Evolutionary conservation across 2,888 invertebrate genomes (phyloP).

Genomic region (Drosophila mimica): DNA sequence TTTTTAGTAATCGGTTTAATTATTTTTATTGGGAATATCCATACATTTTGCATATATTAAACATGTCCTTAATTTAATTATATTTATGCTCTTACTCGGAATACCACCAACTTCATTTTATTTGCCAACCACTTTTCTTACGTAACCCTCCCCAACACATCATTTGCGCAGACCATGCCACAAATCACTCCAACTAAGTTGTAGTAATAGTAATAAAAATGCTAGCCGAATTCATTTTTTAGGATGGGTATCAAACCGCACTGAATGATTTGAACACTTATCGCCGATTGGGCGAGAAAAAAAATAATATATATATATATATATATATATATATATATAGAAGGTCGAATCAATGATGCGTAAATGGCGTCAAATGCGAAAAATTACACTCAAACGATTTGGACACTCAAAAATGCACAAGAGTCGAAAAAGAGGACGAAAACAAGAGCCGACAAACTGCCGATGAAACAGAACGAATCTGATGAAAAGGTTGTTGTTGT

Average conservation of each 20-base stretch:
- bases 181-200: constrained; percentile 22
- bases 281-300: constrained; percentile 1
- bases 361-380: constrained; percentile 58
- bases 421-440: constrained; percentile 24
- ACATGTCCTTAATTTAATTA: background rate
- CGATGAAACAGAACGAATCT: background rate
- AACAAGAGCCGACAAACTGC: constrained; percentile 21
- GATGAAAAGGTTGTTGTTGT: background rate
- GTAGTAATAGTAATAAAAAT: constrained; percentile 1
- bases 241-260: constrained; percentile 10
- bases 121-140: background rate
- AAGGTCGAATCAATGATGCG: constrained; percentile 45
- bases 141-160: background rate
- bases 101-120: background rate
- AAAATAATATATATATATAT: too few species aligned
- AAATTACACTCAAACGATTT: constrained; percentile 58
- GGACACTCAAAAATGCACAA: constrained; percentile 58
- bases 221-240: constrained; percentile 3
- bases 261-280: constrained; percentile 36
- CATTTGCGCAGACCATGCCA: constrained; percentile 1
- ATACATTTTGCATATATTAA: background rate
- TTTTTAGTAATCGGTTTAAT: background rate
- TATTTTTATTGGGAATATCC: background rate
- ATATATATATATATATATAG: background rate
- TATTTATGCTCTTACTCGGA: background rate